phyloP scores from a whole-genome alignment of 1,140 invertebrate species.

The Neodiprion virginianus region DNA sequence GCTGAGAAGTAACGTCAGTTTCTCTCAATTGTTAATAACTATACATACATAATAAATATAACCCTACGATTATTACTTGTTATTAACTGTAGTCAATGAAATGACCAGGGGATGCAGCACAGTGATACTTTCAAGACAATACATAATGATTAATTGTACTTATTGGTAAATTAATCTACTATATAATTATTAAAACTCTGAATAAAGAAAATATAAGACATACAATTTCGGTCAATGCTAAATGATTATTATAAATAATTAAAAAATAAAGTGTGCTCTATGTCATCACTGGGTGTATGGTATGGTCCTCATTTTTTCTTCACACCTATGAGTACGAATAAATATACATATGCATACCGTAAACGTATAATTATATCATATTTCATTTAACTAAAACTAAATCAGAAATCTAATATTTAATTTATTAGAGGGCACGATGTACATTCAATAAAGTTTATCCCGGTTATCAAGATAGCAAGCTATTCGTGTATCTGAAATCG shows the following conservation, averaged over 20 bases:
- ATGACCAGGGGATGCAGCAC: conserved; percentile 51
- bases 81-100: neutral
- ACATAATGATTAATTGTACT: conserved; percentile 60
- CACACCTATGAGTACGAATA: too few species aligned
- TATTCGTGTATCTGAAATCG: too few species aligned
- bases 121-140: conserved; percentile 61
- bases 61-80: neutral
- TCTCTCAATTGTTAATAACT: neutral
- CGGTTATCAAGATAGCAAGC: too few species aligned
- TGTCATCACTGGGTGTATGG: conserved; percentile 41
- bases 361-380: too few species aligned
- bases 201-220: conserved; percentile 43
- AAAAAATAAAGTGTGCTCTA: conserved; percentile 61
- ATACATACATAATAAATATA: neutral
- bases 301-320: too few species aligned
- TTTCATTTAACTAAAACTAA: too few species aligned
- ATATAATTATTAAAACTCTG: conserved; percentile 52
- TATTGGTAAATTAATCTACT: conserved; percentile 57
- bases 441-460: too few species aligned
- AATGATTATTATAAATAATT: conserved; percentile 60
- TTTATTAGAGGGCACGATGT: too few species aligned
- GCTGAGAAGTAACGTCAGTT: neutral
- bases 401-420: too few species aligned
- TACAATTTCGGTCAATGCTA: conserved; percentile 57
- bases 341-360: too few species aligned